Conservation (phyloP, 2,888 invertebrate genomes). For the Diplazon laetatorius region DNA sequence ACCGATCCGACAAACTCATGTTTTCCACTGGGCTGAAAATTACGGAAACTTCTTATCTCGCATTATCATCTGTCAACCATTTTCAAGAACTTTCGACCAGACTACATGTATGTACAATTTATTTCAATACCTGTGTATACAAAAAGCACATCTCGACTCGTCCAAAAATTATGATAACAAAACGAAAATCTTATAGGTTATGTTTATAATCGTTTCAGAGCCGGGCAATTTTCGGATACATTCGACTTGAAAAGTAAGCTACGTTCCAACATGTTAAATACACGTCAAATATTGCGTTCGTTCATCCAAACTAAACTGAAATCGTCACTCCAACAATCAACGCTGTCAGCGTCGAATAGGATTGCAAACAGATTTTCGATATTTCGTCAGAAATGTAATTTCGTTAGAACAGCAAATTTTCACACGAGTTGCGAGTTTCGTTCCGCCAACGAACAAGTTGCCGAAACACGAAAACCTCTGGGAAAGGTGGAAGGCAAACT, state of each 20-base stretch:
- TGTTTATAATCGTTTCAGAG: slow-evolving; percentile 9
- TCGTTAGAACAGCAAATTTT: neutral
- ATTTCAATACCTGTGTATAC: neutral
- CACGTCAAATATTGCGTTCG: slow-evolving; percentile 33
- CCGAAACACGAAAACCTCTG: slow-evolving; percentile 63
- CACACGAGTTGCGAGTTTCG: slow-evolving; percentile 21
- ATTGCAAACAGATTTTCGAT: neutral
- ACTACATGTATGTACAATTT: slow-evolving; percentile 4
- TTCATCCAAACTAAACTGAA: neutral
- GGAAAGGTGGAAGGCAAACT: slow-evolving; percentile 85
- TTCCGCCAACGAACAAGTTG: neutral
- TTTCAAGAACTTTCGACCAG: neutral
- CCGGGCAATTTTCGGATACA: neutral
- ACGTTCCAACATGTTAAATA: slow-evolving; percentile 35
- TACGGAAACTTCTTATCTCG: neutral
- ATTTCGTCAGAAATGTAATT: slow-evolving; percentile 13
- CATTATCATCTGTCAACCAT: neutral
- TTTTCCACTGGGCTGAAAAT: neutral
- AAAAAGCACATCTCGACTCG: neutral
- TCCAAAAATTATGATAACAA: neutral
- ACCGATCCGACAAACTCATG: too few species aligned
- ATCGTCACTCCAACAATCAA: slow-evolving; percentile 8
- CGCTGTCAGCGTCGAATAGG: neutral
- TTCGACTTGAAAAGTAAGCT: neutral
- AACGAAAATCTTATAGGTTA: slow-evolving; percentile 12